Percentiles rank a stretch among this genome's conserved stretches.
These are phyloP conservation scores for Dendroctonus ponderosae DNA, from an alignment of 1,140 invertebrate genomes.

Conservation along the genomic window DNA sequence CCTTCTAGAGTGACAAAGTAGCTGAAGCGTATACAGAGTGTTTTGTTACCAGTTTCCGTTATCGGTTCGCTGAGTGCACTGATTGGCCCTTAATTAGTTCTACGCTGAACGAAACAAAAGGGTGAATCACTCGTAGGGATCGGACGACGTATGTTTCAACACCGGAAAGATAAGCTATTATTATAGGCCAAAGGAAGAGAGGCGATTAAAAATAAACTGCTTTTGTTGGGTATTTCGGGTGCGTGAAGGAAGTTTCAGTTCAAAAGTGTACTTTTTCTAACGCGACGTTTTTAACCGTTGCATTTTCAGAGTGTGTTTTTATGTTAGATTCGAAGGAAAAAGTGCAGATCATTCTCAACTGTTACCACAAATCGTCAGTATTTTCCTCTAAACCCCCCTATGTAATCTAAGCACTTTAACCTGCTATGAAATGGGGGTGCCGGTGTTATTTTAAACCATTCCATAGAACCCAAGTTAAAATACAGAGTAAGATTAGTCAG, in stretches of 20 bases:
- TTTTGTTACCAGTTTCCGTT: constrained; percentile 37
- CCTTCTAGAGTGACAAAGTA: constrained; percentile 4
- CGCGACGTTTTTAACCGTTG: too few species aligned
- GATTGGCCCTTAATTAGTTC: constrained; percentile 31
- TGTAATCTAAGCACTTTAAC: constrained; percentile 11
- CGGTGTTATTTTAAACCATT: constrained; percentile 19
- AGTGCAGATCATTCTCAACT: too few species aligned
- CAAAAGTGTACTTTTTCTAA: too few species aligned
- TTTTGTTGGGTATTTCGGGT: too few species aligned
- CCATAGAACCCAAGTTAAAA: neutral
- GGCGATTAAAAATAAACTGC: constrained; percentile 17
- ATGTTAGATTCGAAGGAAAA: too few species aligned
- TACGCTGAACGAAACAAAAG: constrained; percentile 1
- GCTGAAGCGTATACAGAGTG: constrained; percentile 25
- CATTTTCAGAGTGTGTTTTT: too few species aligned
- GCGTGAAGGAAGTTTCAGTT: too few species aligned
- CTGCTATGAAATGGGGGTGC: constrained; percentile 15
- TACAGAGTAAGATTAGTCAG: neutral
- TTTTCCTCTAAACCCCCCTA: neutral
- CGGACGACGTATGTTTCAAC: constrained; percentile 10
- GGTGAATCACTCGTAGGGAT: constrained; percentile 11
- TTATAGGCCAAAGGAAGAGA: constrained; percentile 9
- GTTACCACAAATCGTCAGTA: too few species aligned
- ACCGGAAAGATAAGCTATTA: constrained; percentile 24
- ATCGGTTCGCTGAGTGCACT: constrained; percentile 29